Percentiles rank a stretch among this genome's conserved stretches.
Evolutionary conservation across 2,113 vertebrate genomes (phyloP).

Genomic region (Hassar affinis): DNA sequence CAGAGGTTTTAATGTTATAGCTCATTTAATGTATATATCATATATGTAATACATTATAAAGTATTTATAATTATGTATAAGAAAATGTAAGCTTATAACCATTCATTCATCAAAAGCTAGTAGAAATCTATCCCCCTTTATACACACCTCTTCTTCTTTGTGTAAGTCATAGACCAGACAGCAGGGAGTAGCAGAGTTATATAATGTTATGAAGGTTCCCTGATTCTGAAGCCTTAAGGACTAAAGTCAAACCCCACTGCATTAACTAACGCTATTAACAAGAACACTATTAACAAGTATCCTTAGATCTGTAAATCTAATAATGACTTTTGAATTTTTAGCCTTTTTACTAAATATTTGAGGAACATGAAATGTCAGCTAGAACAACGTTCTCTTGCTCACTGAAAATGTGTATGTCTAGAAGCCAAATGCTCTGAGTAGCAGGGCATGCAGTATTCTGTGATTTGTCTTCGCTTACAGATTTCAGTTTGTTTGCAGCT

Average conservation of each 20-base stretch:
- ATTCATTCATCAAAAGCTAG: background rate
- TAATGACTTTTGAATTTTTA: background rate
- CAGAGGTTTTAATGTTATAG: no score
- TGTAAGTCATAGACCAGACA: conserved; percentile 29
- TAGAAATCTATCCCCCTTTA: background rate
- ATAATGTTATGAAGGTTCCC: background rate
- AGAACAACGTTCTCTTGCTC: no score
- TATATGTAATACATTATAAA: background rate
- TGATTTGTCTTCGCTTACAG: background rate
- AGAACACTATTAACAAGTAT: background rate
- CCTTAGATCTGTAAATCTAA: background rate
- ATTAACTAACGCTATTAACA: background rate
- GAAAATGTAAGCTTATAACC: background rate
- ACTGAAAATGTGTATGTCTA: background rate
- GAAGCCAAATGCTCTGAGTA: background rate
- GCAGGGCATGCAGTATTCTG: background rate
- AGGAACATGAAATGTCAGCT: no score
- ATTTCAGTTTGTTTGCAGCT: no score
- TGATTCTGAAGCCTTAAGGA: background rate
- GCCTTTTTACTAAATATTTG: background rate
- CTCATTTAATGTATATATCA: no score
- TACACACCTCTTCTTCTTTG: background rate
- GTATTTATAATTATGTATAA: background rate
- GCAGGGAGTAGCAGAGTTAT: conserved; percentile 47
- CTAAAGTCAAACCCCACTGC: background rate